Base-by-base conservation (phyloP, 1,140 invertebrate species). In the Drosophila pandora region DNA sequence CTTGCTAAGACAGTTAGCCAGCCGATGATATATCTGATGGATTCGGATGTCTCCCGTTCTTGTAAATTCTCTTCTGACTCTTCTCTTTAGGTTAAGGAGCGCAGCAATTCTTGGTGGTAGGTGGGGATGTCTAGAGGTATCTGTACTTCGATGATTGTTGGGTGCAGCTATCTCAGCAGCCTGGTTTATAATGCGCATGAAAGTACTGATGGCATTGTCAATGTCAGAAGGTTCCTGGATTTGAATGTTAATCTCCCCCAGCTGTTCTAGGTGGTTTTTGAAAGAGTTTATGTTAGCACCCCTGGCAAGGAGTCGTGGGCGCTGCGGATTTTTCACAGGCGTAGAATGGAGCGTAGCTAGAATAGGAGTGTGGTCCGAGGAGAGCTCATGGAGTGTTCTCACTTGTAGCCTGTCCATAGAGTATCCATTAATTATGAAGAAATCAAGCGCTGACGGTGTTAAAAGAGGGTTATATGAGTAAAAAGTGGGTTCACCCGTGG, bases 221-320 rank as follows among this genome's bases (percentile, higher is more conserved):
- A 25, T 3, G 23, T 25, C 25, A 25, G 25, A 25, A 25, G 25
- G 25, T 5, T 25, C 25, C 25, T 25, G 23, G 25, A 34, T 52
- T 21, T 52, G 9, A 21, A 34, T 21, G 17, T 22, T 52, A 12
- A 17, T n/a, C 30, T 34, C 30, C 13, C 17, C 34, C 8, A 53
- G 30, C 32, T 37, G 32, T 37, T 53, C 30, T 7, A 39, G 52
- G 10, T 37, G 37, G 32, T 17, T 9, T 39, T 37, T 54, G 25
- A 54, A 54, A n/a, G 32, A 21, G 32, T 39, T 54, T 54, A 54
- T 37, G 23, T 39, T 22, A 54, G 52, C 52, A n/a, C 32, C 32
- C 22, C 32, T 37, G 17, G 21, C 17, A 39, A 37, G 32, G 10
- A 54, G 52, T 37, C 21, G 52, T 2, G 6, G 0, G 17, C 47